Evolutionary conservation across 2,113 vertebrate species (phyloP).

Genomic region (Callipepla californica): DNA sequence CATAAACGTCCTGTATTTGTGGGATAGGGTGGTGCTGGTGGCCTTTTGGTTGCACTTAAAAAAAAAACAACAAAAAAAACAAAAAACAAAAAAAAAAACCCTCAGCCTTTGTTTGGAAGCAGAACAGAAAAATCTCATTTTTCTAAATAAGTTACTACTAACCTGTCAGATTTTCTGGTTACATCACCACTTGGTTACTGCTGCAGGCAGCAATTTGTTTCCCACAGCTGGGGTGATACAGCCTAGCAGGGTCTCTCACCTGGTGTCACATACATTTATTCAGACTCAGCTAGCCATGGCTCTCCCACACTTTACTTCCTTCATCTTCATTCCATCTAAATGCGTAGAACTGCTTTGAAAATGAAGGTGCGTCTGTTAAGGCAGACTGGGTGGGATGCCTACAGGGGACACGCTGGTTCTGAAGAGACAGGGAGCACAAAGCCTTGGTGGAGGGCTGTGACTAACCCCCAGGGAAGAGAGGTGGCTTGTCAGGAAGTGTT

Average conservation of each 20-base stretch:
- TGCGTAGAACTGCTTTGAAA: background rate
- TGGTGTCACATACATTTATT: accelerated
- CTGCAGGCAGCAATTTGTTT: background rate
- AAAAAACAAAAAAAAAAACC: background rate
- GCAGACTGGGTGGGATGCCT: background rate
- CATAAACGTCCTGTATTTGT: background rate
- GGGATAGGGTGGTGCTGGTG: conserved; percentile 19
- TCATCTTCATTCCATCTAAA: background rate
- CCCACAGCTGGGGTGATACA: background rate
- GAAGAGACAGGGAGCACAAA: background rate
- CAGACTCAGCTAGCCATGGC: background rate
- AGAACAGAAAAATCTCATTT: background rate
- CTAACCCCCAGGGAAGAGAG: background rate
- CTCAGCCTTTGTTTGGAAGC: background rate
- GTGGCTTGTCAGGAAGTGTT: background rate
- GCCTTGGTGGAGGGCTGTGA: background rate
- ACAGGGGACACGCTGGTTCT: background rate
- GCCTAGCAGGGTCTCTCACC: background rate
- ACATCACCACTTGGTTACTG: background rate
- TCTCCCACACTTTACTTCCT: background rate
- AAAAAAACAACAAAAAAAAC: too few relatives aligned
- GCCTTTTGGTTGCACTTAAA: background rate
- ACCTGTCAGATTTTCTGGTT: background rate
- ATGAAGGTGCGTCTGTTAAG: background rate
- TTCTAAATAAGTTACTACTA: background rate